A percentile compares a stretch with the other conserved stretches of the same genome.
Conservation (phyloP, 1,140 invertebrate species). For the Orchesella cincta region DNA sequence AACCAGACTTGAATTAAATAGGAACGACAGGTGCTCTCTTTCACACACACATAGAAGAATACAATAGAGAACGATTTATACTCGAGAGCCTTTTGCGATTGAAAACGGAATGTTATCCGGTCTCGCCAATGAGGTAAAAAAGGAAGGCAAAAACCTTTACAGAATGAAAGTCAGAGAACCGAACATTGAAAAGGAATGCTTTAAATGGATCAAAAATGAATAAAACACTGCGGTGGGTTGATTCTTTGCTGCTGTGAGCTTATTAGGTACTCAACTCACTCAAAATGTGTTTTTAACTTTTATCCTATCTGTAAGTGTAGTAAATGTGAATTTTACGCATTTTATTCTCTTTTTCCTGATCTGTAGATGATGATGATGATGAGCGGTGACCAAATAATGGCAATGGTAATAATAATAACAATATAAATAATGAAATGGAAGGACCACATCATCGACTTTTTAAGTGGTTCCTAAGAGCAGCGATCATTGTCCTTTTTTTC, state of each 20-base stretch:
- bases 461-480: too few species aligned
- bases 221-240: neutral
- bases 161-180: neutral
- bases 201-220: constrained; percentile 15
- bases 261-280: constrained; percentile 22
- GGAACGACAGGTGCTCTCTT: constrained; percentile 34
- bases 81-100: too few species aligned
- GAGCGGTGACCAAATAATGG: neutral
- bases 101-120: neutral
- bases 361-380: too few species aligned
- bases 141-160: neutral
- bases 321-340: too few species aligned
- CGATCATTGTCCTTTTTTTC: neutral
- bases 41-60: constrained; percentile 25
- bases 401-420: neutral
- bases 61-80: neutral
- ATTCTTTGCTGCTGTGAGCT: neutral
- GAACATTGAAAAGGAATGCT: neutral
- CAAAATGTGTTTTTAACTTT: too few species aligned
- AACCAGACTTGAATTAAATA: constrained; percentile 5
- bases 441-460: neutral
- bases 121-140: too few species aligned
- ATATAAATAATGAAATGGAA: neutral
- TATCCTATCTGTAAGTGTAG: too few species aligned
- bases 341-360: too few species aligned